Evolutionary conservation across 1,140 invertebrate species (phyloP).

Genomic region (Gonatopus flavifemur): DNA sequence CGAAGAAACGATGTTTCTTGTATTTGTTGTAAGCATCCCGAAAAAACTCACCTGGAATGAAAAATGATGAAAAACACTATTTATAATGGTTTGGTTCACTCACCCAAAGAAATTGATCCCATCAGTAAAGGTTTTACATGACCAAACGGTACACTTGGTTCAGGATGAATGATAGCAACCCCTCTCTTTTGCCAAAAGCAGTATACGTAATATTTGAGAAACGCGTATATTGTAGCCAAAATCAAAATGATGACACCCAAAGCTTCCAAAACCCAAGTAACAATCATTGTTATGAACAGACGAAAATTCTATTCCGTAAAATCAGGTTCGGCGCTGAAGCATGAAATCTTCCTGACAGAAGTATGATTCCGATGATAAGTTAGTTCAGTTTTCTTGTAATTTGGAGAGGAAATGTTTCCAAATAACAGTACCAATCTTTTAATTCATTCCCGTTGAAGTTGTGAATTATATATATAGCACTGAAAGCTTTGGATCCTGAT

Average conservation of each 20-base stretch:
- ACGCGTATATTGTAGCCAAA: conserved; percentile 25
- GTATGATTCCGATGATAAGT: no score
- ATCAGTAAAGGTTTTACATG: conserved; percentile 52
- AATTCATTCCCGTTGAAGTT: no score
- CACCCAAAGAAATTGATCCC: conserved; percentile 24
- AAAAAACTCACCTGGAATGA: conserved; percentile 25
- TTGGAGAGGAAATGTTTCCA: no score
- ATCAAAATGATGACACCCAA: neutral
- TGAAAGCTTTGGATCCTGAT: no score
- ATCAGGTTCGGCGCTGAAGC: no score
- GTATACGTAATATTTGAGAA: conserved; percentile 32
- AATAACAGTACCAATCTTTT: no score
- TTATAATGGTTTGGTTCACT: conserved; percentile 17
- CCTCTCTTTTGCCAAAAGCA: conserved; percentile 43
- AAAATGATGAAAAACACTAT: no score
- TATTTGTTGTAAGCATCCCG: conserved; percentile 17
- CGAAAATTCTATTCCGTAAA: no score
- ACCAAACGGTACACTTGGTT: conserved; percentile 55
- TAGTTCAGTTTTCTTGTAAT: no score
- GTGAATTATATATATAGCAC: no score
- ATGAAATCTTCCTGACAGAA: no score
- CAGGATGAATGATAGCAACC: conserved; percentile 34
- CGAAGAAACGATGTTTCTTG: conserved; percentile 29
- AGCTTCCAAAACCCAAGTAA: conserved; percentile 5
- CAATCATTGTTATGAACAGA: no score